phyloP scores from a whole-genome alignment of 2,797 vertebrate species.

The Ciconia nigra region DNA sequence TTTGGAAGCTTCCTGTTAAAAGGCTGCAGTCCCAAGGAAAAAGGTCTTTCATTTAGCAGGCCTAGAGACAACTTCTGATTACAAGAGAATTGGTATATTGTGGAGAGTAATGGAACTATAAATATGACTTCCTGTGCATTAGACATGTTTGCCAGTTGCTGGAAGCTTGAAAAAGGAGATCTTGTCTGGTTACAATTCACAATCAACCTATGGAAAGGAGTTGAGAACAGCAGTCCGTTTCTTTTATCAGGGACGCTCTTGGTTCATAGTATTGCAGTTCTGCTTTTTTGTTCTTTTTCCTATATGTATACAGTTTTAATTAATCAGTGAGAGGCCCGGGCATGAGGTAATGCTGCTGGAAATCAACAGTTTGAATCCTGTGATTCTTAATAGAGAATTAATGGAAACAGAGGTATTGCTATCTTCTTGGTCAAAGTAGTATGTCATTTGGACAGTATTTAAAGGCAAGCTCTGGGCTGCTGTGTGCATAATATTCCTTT shows the following conservation, averaged over 20 bases:
- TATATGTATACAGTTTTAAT: conserved; percentile 19
- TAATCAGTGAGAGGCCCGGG: not conserved
- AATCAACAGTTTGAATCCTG: conserved; percentile 5
- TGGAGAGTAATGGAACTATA: conserved; percentile 49
- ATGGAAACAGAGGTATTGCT: conserved; percentile 19
- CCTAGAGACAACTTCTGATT: conserved; percentile 4
- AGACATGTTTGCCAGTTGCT: conserved; percentile 37
- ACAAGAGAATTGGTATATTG: conserved; percentile 51
- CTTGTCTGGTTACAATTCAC: conserved; percentile 60
- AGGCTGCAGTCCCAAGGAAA: not conserved
- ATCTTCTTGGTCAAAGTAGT: conserved; percentile 19
- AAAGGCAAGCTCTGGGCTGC: not conserved
- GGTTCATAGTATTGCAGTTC: not conserved
- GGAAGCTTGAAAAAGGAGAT: conserved; percentile 45
- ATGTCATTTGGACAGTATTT: not conserved
- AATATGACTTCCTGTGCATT: conserved; percentile 62
- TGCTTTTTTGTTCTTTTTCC: conserved; percentile 27
- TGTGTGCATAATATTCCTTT: conserved; percentile 15
- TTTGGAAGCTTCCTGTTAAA: not conserved
- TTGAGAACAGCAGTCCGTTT: conserved; percentile 14
- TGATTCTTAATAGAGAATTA: conserved; percentile 26
- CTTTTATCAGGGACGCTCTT: conserved; percentile 26
- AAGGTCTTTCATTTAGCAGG: conserved; percentile 24
- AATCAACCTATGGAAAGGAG: conserved; percentile 47
- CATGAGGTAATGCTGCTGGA: conserved; percentile 39